Conservation (phyloP, 2,113 vertebrate genomes). For the Podocnemis expansa region DNA sequence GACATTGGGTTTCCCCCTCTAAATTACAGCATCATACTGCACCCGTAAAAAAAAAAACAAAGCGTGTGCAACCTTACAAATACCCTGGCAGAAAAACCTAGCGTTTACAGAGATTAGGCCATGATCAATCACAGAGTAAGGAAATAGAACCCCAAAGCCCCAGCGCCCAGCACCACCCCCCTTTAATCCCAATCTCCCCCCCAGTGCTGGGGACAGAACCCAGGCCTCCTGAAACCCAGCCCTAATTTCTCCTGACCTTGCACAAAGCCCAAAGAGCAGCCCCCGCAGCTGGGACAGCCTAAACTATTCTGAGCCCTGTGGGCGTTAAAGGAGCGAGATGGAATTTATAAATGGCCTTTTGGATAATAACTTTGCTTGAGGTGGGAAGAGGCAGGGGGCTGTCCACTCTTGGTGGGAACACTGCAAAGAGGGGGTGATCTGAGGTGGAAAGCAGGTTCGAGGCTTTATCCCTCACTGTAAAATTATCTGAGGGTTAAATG, state of each 20-base stretch:
- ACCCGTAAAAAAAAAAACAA: neutral
- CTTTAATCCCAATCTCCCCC: neutral
- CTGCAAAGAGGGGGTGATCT: neutral
- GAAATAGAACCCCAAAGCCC: neutral
- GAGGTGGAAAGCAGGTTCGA: neutral
- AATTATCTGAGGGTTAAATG: neutral
- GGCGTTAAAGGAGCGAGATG: neutral
- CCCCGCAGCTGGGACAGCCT: neutral
- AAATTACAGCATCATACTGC: neutral
- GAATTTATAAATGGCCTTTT: neutral
- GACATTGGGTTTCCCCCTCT: neutral
- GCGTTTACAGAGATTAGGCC: neutral
- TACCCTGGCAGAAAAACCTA: neutral
- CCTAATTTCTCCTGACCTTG: neutral
- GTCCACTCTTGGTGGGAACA: neutral
- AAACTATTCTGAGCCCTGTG: neutral
- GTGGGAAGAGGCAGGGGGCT: neutral
- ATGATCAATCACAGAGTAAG: neutral
- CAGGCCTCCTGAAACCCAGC: neutral
- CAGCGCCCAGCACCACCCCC: neutral
- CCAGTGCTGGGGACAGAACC: neutral
- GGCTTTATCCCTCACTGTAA: neutral
- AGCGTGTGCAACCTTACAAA: neutral
- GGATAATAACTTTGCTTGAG: neutral
- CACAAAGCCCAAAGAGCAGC: neutral